A percentile compares a stretch with the other conserved stretches of the same genome.
These are phyloP conservation scores for Cyanocitta stelleri DNA, from an alignment of 2,113 vertebrate species.

Conservation along the genomic window DNA sequence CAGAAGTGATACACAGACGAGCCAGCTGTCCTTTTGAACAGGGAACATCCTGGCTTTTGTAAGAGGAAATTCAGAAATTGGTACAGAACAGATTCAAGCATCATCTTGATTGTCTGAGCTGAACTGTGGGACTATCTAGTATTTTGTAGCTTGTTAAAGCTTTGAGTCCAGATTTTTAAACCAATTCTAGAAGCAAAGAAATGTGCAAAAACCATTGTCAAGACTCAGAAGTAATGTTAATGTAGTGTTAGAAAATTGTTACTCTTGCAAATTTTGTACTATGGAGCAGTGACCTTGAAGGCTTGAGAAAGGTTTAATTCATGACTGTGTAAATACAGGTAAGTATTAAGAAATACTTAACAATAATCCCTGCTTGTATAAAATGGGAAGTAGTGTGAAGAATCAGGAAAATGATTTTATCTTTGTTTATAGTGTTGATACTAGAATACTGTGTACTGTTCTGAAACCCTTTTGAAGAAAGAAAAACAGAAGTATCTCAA, in stretches of 20 bases:
- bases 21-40: background rate
- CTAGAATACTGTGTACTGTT: background rate
- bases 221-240: background rate
- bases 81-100: background rate
- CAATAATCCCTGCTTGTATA: background rate
- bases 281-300: background rate
- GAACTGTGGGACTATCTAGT: background rate
- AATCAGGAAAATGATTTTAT: background rate
- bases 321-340: background rate
- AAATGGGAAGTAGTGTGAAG: background rate
- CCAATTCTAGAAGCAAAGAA: background rate
- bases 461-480: background rate
- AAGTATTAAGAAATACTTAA: background rate
- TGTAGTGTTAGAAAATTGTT: background rate
- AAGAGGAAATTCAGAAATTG: background rate
- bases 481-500: background rate
- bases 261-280: background rate
- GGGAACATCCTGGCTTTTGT: background rate
- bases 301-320: background rate
- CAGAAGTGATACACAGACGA: background rate
- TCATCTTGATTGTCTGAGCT: background rate
- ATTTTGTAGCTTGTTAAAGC: background rate
- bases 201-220: background rate
- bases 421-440: background rate
- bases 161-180: background rate